phyloP scores from a whole-genome alignment of 2,888 invertebrate genomes.

The Eupithecia insigniata region DNA sequence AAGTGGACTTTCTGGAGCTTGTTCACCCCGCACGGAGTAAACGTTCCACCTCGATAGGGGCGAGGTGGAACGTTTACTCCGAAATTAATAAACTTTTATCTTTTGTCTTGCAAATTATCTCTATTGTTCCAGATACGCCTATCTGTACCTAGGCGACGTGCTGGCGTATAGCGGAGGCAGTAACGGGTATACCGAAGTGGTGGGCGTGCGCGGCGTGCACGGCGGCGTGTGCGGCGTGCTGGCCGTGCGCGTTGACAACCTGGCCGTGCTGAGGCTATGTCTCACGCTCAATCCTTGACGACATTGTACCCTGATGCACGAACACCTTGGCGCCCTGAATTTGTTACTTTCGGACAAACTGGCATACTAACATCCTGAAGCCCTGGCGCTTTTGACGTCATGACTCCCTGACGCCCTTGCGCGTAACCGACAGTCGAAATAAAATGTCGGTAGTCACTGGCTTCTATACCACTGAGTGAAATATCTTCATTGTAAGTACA shows the following conservation, averaged over 20 bases:
- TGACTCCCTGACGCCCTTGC: too few species aligned
- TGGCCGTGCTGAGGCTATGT: constrained; percentile 51
- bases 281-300: background rate
- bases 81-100: too few species aligned
- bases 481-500: background rate
- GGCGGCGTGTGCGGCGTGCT: constrained; percentile 59
- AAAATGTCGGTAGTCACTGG: background rate
- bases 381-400: too few species aligned
- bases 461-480: too few species aligned
- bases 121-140: constrained; percentile 53
- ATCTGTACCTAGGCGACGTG: constrained; percentile 64
- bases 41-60: too few species aligned
- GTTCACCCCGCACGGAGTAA: too few species aligned
- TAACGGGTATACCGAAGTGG: constrained; percentile 59
- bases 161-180: constrained; percentile 54
- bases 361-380: too few species aligned
- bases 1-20: background rate
- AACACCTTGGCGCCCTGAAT: too few species aligned
- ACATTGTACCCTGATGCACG: background rate
- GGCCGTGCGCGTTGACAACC: constrained; percentile 59
- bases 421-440: background rate
- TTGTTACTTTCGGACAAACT: too few species aligned
- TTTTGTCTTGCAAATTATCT: background rate
- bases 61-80: too few species aligned
- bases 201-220: constrained; percentile 48